Evolutionary conservation across 2,113 vertebrate species (phyloP).

Genomic region (Mobula hypostoma): DNA sequence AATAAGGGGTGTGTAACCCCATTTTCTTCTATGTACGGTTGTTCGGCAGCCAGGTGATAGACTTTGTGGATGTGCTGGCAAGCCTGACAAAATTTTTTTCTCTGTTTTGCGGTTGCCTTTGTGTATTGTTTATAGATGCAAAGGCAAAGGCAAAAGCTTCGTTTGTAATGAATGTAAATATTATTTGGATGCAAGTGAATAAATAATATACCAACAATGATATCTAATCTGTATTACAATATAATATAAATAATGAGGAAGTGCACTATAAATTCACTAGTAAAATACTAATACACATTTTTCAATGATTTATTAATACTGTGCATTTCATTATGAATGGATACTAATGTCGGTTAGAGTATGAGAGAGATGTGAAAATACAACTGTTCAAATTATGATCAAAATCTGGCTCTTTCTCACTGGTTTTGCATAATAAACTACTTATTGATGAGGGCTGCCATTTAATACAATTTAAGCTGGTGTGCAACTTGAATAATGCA

Average conservation of each 20-base stretch:
- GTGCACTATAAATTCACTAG: background rate
- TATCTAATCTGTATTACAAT: background rate
- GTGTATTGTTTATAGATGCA: too few species aligned
- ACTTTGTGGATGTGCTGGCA: too few species aligned
- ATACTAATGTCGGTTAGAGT: background rate
- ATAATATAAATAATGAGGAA: background rate
- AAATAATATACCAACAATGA: background rate
- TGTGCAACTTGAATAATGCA: background rate
- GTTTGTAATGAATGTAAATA: too few species aligned
- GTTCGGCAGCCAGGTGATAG: too few species aligned
- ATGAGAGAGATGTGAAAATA: background rate
- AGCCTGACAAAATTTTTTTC: too few species aligned
- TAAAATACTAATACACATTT: background rate
- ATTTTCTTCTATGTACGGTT: too few species aligned
- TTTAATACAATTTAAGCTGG: background rate
- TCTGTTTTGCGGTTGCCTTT: too few species aligned
- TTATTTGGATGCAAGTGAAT: background rate
- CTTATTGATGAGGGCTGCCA: background rate
- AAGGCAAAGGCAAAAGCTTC: too few species aligned
- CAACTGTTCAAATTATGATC: constrained; percentile 5
- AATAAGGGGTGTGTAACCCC: too few species aligned
- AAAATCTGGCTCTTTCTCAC: background rate
- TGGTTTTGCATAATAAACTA: background rate
- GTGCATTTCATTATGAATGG: background rate
- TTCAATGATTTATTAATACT: background rate